Conservation (phyloP, 2,888 invertebrate species). For the Sisyra nigra region DNA sequence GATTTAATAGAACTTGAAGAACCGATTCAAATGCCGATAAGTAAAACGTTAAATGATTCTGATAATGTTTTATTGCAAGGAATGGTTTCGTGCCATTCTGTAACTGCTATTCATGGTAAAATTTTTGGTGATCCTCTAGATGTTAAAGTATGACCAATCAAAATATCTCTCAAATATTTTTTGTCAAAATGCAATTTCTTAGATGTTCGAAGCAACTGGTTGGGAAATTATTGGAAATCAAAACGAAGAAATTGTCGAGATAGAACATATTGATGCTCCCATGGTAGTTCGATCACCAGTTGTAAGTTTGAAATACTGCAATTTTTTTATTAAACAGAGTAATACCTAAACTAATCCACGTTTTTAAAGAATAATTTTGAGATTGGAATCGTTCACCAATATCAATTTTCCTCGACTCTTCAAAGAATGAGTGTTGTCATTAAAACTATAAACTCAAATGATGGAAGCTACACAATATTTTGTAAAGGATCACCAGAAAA, state of each 20-base stretch:
- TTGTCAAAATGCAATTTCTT: neutral
- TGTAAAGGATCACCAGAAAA: slow-evolving; percentile 90
- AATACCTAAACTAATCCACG: too few species aligned
- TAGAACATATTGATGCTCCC: neutral
- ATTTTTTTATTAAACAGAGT: too few species aligned
- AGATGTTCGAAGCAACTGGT: slow-evolving; percentile 87
- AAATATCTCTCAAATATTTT: neutral
- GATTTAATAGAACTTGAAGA: slow-evolving; percentile 11
- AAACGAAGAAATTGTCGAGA: neutral
- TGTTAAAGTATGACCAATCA: slow-evolving; percentile 42
- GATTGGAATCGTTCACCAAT: slow-evolving; percentile 71
- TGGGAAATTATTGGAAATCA: slow-evolving; percentile 76
- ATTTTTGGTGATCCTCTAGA: slow-evolving; percentile 91
- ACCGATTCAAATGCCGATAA: slow-evolving; percentile 20
- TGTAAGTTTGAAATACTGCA: neutral
- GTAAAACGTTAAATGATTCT: slow-evolving; percentile 12
- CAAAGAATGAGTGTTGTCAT: slow-evolving; percentile 86
- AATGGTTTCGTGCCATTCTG: slow-evolving; percentile 86
- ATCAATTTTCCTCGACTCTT: slow-evolving; percentile 70
- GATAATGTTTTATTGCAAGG: slow-evolving; percentile 32
- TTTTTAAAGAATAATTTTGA: slow-evolving; percentile 28
- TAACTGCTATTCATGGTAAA: slow-evolving; percentile 77
- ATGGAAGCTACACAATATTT: slow-evolving; percentile 56
- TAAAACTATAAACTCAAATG: slow-evolving; percentile 43
- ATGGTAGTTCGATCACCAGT: neutral